Evolutionary conservation across 1,140 invertebrate genomes (phyloP).

Genomic region (Hylaeus volcanicus): DNA sequence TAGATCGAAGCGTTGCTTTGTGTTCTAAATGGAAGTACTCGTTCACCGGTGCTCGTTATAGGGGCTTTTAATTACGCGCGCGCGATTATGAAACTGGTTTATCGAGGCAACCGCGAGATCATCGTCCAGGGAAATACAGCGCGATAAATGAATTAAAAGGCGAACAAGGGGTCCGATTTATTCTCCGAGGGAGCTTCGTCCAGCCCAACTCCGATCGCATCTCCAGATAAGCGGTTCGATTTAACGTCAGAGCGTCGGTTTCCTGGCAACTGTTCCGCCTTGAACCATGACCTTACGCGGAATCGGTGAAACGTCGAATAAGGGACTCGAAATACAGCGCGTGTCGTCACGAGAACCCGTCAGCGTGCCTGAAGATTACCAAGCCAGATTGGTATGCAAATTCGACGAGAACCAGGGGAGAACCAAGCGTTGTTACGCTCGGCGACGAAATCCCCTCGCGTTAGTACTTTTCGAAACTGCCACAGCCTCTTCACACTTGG

Average conservation of each 20-base stretch:
- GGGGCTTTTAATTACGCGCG: neutral
- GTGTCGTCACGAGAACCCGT: neutral
- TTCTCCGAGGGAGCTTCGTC: neutral
- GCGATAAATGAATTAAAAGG: neutral
- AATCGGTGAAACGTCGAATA: slow-evolving; percentile 25
- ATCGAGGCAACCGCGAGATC: neutral
- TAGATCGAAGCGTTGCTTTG: no score
- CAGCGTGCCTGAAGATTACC: neutral
- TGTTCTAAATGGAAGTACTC: no score
- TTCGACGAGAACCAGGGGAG: neutral
- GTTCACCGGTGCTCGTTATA: no score
- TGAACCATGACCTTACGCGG: slow-evolving; percentile 64
- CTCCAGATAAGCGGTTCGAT: slow-evolving; percentile 39
- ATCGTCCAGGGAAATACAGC: no score
- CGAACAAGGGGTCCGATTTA: neutral
- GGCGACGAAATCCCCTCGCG: no score
- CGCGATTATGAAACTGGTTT: neutral
- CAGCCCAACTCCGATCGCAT: neutral
- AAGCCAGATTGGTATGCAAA: neutral
- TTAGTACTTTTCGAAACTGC: no score
- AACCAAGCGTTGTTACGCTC: neutral
- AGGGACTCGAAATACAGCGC: neutral
- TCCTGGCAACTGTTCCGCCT: slow-evolving; percentile 31
- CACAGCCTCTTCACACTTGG: no score
- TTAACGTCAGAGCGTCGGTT: slow-evolving; percentile 27